Evolutionary conservation across 2,888 invertebrate species (phyloP), one percentile per base, ranked within the genome.

Genomic region (Glaucopsyche alexis): DNA sequence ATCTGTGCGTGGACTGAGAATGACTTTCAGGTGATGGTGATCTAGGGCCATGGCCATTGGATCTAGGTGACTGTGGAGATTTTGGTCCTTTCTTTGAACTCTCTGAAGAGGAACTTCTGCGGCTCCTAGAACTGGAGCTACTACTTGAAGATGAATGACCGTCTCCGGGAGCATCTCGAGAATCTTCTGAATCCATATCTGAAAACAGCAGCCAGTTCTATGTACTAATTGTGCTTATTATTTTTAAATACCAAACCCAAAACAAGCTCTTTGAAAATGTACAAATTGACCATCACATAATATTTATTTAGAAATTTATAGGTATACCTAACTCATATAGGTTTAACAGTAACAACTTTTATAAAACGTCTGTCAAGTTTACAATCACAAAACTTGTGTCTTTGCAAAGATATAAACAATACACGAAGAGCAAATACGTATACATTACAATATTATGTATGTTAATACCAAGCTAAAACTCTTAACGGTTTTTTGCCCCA

Each of bases 171-270:
- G 87, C 93, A 88, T 94, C 94, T 80, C 91, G 89, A 77, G 94
- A 94, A 84, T 94, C 94, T 85, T 94, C 94, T 29, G 94, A 94
- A 85, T 94, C 94, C 94, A 94, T 94, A 80, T 85, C 93, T 93
- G 90, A 76, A 87, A 89, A 82, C 77, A 86, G 86, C 78, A 76
- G 75, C 77, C 79, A 49, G 29, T 74, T 74, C 70, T 73, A 74
- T 75, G 78, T 78, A 79, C 84, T 79, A 81, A 81, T 38, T 38
- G 47, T 29, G 55, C 45, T 49, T 7, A 50, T 72, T 29, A 9
- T 65, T 38, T 71, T 45, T 6, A 49, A 29, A 60, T 55, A 71
- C 76, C 80, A 82, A 80, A 81, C 76, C 81, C 83, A 81, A 82
- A 74, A 77, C 72, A 72, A 72, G 72, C 67, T 69, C 66, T 47